Base-by-base conservation (phyloP, 2,113 vertebrate genomes). In the Fulica atra region DNA sequence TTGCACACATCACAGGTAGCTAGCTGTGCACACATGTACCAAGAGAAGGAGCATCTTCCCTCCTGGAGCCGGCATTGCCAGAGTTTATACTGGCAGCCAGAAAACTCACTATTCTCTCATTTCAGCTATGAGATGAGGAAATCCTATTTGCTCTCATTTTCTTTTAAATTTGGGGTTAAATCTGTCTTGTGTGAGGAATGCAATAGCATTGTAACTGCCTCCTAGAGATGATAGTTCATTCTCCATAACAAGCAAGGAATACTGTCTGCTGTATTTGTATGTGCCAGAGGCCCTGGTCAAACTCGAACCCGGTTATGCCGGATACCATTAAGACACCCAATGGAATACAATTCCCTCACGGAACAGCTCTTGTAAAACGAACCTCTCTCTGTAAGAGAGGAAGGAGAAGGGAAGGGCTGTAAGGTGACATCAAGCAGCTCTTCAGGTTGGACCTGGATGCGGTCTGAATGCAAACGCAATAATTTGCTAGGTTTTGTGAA, bases 291-390 rank as follows among this genome's bases (percentile, higher is more conserved):
- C 24, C 24, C 50, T 71, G 25, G n/a, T 18, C 73, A 83, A 74
- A 81, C 56, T 68, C 61, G 63, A 81, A 56, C 48, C 35, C 44
- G 44, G 63, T 70, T 54, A 38, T 21, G 46, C 16, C 8, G 9
- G 33, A 18, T 61, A 48, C 44, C 40, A 53, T 5, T 65, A 10
- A 57, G 88, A 69, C 36, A 72, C 59, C 57, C 48, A 26, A 23
- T 15, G 15, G 68, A 85, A 86, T 36, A 77, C 63, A 93, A 51
- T 16, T 64, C 59, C 79, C 46, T 57, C 63, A 14, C 8, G 38
- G 68, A 86, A 61, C 50, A 63, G 82, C 42, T 73, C 82, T 59
- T 88, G 88, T 88, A 59, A 80, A 94, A 83, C 76, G 83, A 89
- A 81, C 56, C 46, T n/a, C n/a, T n/a, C 42, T 36, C 86, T 61